These are phyloP conservation scores for Crocidura indochinensis DNA, from an alignment of 2,797 vertebrate genomes.

Conservation along the genomic window DNA sequence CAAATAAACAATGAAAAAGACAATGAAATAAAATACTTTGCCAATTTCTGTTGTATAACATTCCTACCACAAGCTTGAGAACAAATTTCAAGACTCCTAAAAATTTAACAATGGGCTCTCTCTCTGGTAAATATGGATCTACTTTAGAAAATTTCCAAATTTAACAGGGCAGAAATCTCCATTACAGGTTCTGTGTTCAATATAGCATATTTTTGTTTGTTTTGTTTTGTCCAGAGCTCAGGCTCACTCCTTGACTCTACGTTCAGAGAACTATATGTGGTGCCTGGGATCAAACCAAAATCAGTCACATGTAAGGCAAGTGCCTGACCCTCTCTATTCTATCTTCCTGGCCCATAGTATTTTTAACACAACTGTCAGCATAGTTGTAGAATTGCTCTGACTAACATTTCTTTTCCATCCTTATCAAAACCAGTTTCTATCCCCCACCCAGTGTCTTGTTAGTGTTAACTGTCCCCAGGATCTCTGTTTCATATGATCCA, in stretches of 20 bases:
- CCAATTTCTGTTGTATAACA: too few relatives aligned
- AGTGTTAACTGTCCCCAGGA: neutral
- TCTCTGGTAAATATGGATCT: neutral
- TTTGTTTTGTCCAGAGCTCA: too few relatives aligned
- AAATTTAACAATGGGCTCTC: neutral
- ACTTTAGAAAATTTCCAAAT: neutral
- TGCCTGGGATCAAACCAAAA: too few relatives aligned
- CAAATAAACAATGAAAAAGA: too few relatives aligned
- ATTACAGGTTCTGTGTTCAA: neutral
- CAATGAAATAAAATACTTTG: too few relatives aligned
- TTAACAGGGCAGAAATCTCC: neutral
- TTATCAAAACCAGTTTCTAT: neutral
- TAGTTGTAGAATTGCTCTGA: neutral
- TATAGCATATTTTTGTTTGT: neutral
- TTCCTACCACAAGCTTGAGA: neutral
- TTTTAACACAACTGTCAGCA: neutral
- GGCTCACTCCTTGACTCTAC: too few relatives aligned
- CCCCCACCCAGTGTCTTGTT: neutral
- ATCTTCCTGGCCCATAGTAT: neutral
- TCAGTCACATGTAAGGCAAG: too few relatives aligned
- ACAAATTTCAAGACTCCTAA: neutral
- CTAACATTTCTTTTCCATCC: neutral
- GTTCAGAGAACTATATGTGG: too few relatives aligned
- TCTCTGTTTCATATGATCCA: neutral
- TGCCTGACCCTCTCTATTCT: too few relatives aligned